phyloP scores from a whole-genome alignment of 2,797 vertebrate species.

The Hippoglossus hippoglossus region DNA sequence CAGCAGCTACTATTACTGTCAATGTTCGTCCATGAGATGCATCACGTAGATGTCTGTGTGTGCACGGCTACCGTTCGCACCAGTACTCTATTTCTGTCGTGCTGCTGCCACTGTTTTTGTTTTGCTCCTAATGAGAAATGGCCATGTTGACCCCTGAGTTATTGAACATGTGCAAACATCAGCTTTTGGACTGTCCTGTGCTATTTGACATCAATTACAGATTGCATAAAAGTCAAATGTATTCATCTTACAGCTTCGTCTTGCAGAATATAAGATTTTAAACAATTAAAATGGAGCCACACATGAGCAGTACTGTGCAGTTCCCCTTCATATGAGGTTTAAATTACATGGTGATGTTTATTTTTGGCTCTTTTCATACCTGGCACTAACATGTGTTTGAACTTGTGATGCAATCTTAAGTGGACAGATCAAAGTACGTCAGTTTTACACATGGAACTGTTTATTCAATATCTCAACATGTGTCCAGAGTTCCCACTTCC shows the following conservation, averaged over 20 bases:
- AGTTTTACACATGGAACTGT: no score
- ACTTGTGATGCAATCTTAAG: no score
- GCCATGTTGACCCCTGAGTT: background rate
- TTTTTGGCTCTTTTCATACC: background rate
- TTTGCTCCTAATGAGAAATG: background rate
- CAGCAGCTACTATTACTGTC: constrained; percentile 10
- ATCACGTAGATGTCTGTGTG: background rate
- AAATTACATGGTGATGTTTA: background rate
- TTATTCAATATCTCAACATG: no score
- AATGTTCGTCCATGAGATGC: background rate
- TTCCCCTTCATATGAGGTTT: background rate
- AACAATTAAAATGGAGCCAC: background rate
- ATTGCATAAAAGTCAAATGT: background rate
- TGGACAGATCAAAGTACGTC: no score
- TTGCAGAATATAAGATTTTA: background rate
- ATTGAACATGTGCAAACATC: constrained; percentile 3
- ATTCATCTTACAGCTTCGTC: background rate
- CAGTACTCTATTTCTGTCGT: constrained; percentile 11
- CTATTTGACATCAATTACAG: background rate
- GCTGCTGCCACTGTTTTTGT: background rate
- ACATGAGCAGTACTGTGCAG: no score
- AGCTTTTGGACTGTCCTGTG: background rate
- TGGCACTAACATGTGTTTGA: no score
- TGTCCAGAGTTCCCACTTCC: no score
- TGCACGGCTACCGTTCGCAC: background rate